phyloP scores from a whole-genome alignment of 1,140 invertebrate genomes.

The Lepidostoma basale region DNA sequence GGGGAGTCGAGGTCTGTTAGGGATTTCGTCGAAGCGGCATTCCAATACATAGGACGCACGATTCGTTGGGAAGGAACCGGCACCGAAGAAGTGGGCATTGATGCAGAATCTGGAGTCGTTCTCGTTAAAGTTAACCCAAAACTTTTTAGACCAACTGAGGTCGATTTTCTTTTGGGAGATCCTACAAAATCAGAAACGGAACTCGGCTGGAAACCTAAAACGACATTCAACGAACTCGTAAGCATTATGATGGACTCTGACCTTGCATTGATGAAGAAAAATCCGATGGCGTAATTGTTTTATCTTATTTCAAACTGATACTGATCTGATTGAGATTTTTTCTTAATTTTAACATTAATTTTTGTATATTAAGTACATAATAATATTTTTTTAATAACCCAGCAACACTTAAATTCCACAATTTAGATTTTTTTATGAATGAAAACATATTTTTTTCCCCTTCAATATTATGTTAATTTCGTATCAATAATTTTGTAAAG shows the following conservation, averaged over 20 bases:
- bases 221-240: conserved; percentile 85
- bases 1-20: conserved; percentile 95
- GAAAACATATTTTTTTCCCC: too few species aligned
- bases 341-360: too few species aligned
- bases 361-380: too few species aligned
- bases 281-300: conserved; percentile 76
- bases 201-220: conserved; percentile 87
- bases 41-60: conserved; percentile 74
- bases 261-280: conserved; percentile 87
- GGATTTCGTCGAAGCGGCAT: conserved; percentile 95
- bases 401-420: too few species aligned
- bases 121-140: conserved; percentile 91
- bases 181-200: conserved; percentile 85
- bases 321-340: too few species aligned
- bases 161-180: conserved; percentile 90
- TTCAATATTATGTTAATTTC: too few species aligned
- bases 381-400: too few species aligned
- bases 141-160: conserved; percentile 97
- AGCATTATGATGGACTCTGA: conserved; percentile 95
- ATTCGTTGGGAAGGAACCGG: conserved; percentile 89
- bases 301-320: conserved; percentile 61
- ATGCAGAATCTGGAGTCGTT: conserved; percentile 79
- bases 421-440: too few species aligned
- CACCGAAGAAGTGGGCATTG: conserved; percentile 84
- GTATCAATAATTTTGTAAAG: too few species aligned